Evolutionary conservation across 2,797 vertebrate species (phyloP), one percentile per base, ranked within the genome.

Genomic region (Tangara arthus): DNA sequence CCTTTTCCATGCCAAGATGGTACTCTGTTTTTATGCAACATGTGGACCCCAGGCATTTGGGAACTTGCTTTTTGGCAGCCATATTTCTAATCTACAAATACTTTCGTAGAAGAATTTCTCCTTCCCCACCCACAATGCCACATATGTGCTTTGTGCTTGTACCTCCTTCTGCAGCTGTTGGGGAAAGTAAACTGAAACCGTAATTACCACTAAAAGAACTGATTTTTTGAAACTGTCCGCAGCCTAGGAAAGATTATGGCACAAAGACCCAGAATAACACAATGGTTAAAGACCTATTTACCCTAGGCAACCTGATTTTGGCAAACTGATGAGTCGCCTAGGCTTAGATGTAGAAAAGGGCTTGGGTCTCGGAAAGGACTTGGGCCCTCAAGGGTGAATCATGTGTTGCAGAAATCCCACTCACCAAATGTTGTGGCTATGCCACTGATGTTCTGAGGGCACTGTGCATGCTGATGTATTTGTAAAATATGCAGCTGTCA

Each of bases 41-140:
- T 82, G 85, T 91, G 64, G 63, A 84, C 22, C 44, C 34, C 86
- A 90, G 49, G 56, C 70, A 70, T 46, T 49, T 56, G n/a, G 73
- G 77, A 93, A 61, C 55, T 93, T 49, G 66, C 11, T 86, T 80
- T 60, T 73, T 95, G 90, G 90, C 86, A 89, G 52, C 20, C 73
- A 15, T 82, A 50, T 82, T 96, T 90, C 56, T 84, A 76, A 76
- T 11, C 30, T 66, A 49, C 63, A 79, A 90, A 72, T 52, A 63
- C 19, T 55, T n/a, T 55, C n/a, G 56, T 26, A 83, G 56, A 94
- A 82, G 44, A 90, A 80, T 90, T 77, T 82, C 60, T 93, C 13
- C 18, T 37, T 81, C 66, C 47, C 44, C 49, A 56, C 55, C 39
- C 90, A 63, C 47, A 66, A 44, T 70, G 59, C 55, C 63, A 82